Evolutionary conservation across 1,140 invertebrate species (phyloP).

Genomic region (Drosophila tropicalis): DNA sequence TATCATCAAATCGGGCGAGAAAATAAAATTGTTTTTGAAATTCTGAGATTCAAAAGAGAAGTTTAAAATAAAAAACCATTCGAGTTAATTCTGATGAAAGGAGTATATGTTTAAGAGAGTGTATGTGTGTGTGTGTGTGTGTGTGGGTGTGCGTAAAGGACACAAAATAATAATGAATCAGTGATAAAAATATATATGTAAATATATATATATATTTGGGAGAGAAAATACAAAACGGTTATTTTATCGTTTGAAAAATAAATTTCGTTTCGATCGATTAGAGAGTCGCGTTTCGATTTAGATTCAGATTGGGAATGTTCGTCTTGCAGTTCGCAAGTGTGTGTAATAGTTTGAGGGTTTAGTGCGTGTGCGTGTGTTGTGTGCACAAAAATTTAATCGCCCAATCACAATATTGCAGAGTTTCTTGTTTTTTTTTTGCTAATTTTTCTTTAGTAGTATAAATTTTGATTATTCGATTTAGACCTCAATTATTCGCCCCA

Average conservation of each 20-base stretch:
- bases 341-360: neutral
- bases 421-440: slow-evolving; percentile 47
- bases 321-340: slow-evolving; percentile 12
- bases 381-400: slow-evolving; percentile 62
- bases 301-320: slow-evolving; percentile 51
- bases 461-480: slow-evolving; percentile 73
- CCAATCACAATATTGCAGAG: slow-evolving; percentile 74
- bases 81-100: neutral
- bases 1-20: slow-evolving; percentile 38
- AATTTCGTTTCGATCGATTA: neutral
- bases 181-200: neutral
- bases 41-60: slow-evolving; percentile 52
- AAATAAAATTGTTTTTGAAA: slow-evolving; percentile 29
- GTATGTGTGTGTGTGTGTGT: neutral
- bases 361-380: slow-evolving; percentile 18
- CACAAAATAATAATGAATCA: slow-evolving; percentile 19
- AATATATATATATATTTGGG: slow-evolving; percentile 9
- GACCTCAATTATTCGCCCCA: slow-evolving; percentile 16
- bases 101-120: neutral
- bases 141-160: neutral
- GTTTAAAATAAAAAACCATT: slow-evolving; percentile 14
- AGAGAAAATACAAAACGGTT: neutral
- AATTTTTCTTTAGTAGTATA: slow-evolving; percentile 34
- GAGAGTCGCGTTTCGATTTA: neutral
- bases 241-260: neutral